A percentile compares a stretch with the other conserved stretches of the same genome.
Evolutionary conservation across 2,113 vertebrate genomes (phyloP).

Genomic region (Chlamydotis undulata): DNA sequence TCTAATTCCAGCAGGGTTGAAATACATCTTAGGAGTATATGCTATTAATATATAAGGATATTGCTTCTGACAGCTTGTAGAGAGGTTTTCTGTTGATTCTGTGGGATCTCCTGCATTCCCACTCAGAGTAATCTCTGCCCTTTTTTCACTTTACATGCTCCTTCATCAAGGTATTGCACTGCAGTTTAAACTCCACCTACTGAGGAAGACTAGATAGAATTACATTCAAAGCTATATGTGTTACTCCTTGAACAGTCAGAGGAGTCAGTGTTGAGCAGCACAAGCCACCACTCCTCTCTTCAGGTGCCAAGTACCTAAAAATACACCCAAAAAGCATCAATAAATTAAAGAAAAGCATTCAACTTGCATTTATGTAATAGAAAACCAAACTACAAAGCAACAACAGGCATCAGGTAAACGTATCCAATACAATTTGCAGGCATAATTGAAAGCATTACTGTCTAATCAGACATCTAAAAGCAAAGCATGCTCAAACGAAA

Average conservation of each 20-base stretch:
- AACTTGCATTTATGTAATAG: constrained; percentile 73
- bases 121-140: background rate
- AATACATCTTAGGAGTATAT: background rate
- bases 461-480: constrained; percentile 85
- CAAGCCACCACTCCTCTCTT: constrained; percentile 30
- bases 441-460: constrained; percentile 85
- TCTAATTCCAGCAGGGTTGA: background rate
- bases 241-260: constrained; percentile 41
- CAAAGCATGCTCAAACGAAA: constrained; percentile 81
- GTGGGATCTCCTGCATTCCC: background rate
- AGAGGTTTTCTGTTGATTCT: background rate
- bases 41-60: background rate
- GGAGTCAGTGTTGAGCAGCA: constrained; percentile 74
- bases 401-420: constrained; percentile 78
- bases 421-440: constrained; percentile 77
- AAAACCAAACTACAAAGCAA: constrained; percentile 76
- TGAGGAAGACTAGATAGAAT: background rate
- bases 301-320: constrained; percentile 63
- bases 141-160: background rate
- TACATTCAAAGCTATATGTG: background rate
- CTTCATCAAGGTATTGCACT: background rate
- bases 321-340: constrained; percentile 66
- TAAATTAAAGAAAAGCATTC: constrained; percentile 75
- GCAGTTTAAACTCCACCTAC: background rate
- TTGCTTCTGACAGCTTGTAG: background rate